Percentiles rank a stretch among this genome's conserved stretches.
These are phyloP conservation scores for Andricus grossulariae DNA, from an alignment of 1,140 invertebrate species.

Conservation along the genomic window DNA sequence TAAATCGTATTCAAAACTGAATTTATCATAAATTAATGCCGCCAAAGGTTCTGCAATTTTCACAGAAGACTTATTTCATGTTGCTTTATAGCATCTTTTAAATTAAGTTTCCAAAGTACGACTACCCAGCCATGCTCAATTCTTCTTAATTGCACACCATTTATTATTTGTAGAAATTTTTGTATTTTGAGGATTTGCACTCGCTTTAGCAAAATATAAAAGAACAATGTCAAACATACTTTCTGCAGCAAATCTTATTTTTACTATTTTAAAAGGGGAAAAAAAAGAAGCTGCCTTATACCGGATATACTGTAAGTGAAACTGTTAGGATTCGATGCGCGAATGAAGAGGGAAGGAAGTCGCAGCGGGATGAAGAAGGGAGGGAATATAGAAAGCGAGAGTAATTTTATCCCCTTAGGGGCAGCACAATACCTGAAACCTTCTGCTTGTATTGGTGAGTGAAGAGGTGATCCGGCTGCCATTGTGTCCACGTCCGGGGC, in stretches of 20 bases:
- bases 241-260: not conserved
- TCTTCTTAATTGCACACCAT: too few species aligned
- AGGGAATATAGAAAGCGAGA: slow-evolving; percentile 11
- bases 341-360: slow-evolving; percentile 18
- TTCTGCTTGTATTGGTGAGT: slow-evolving; percentile 35
- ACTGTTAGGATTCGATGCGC: not conserved
- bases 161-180: too few species aligned
- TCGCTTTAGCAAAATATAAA: not conserved
- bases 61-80: too few species aligned
- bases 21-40: too few species aligned
- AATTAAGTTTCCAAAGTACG: too few species aligned
- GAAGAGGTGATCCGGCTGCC: slow-evolving; percentile 45
- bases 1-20: too few species aligned
- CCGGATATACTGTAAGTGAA: slow-evolving; percentile 2
- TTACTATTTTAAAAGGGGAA: not conserved
- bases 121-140: too few species aligned
- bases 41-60: too few species aligned
- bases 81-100: too few species aligned
- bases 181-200: too few species aligned
- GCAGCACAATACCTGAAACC: slow-evolving; percentile 49
- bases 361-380: not conserved
- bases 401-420: slow-evolving; percentile 53
- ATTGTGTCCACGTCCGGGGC: slow-evolving; percentile 59
- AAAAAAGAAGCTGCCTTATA: not conserved
- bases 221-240: not conserved